phyloP scores from a whole-genome alignment of 2,888 invertebrate genomes.

The Kryphioiulus occultus region DNA sequence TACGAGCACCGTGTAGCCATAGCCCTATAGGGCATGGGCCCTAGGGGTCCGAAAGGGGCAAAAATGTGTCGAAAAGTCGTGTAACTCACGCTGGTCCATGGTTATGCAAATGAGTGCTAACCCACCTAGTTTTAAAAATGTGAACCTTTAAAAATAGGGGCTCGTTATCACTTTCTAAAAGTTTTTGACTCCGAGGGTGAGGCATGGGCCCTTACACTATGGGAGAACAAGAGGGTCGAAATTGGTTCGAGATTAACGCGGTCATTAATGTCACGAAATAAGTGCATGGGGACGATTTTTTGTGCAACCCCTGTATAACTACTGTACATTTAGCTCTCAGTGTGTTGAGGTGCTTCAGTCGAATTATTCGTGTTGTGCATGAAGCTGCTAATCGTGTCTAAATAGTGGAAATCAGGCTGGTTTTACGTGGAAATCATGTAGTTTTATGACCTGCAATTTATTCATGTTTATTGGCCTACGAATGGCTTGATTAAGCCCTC shows the following conservation, averaged over 20 bases:
- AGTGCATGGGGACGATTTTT: not conserved
- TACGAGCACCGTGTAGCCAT: no score
- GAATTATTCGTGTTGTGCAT: not conserved
- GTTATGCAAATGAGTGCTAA: not conserved
- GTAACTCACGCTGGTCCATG: conserved; percentile 35
- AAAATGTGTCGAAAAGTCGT: conserved; percentile 16
- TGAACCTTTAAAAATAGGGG: conserved; percentile 21
- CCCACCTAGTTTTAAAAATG: conserved; percentile 28
- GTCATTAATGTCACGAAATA: conserved; percentile 6
- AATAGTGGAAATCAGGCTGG: not conserved
- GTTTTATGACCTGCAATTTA: not conserved
- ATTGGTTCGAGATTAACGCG: conserved; percentile 3
- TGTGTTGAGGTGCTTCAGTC: no score
- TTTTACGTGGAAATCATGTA: conserved; percentile 27
- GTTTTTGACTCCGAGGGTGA: no score
- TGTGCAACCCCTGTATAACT: not conserved
- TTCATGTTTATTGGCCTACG: conserved; percentile 26
- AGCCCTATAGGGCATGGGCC: not conserved
- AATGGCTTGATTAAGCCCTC: conserved; percentile 20
- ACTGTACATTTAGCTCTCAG: not conserved
- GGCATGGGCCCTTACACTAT: not conserved
- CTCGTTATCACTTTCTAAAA: not conserved
- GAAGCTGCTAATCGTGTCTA: not conserved
- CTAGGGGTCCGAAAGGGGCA: not conserved
- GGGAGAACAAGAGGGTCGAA: not conserved